Conservation (phyloP, 1,140 invertebrate genomes). For the Drosophila insularis region DNA sequence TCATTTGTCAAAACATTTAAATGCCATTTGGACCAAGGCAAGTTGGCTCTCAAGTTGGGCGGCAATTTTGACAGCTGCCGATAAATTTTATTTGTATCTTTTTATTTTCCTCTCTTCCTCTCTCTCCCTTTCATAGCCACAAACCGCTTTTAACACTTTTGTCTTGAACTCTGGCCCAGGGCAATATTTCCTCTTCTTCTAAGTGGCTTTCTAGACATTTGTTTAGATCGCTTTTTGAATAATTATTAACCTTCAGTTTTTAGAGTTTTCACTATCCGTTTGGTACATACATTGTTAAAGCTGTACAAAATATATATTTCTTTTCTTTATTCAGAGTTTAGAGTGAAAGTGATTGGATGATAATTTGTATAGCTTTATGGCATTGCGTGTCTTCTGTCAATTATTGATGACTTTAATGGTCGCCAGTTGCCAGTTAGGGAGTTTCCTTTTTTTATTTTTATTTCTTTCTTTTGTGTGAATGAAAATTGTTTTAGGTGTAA, state of each 20-base stretch:
- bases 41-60: conserved; percentile 41
- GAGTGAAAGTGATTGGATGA: conserved; percentile 44
- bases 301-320: no score
- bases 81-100: conserved; percentile 62
- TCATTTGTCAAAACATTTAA: conserved; percentile 81
- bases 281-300: background rate
- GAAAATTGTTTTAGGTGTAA: conserved; percentile 1
- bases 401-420: conserved; percentile 34
- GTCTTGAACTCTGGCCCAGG: conserved; percentile 39
- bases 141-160: conserved; percentile 68
- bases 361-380: conserved; percentile 19
- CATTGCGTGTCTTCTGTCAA: conserved; percentile 28
- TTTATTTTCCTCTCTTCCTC: conserved; percentile 2
- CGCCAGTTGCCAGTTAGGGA: background rate
- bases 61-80: conserved; percentile 71
- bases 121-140: no score
- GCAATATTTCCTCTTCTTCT: conserved; percentile 47
- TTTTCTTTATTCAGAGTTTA: background rate
- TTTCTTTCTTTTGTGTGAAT: background rate
- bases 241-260: conserved; percentile 32
- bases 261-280: conserved; percentile 13
- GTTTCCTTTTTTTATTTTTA: background rate
- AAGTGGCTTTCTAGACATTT: conserved; percentile 42
- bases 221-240: conserved; percentile 46
- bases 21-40: conserved; percentile 66